These are phyloP conservation scores for Cuculus canorus DNA, from an alignment of 2,797 vertebrate species.

Conservation along the genomic window DNA sequence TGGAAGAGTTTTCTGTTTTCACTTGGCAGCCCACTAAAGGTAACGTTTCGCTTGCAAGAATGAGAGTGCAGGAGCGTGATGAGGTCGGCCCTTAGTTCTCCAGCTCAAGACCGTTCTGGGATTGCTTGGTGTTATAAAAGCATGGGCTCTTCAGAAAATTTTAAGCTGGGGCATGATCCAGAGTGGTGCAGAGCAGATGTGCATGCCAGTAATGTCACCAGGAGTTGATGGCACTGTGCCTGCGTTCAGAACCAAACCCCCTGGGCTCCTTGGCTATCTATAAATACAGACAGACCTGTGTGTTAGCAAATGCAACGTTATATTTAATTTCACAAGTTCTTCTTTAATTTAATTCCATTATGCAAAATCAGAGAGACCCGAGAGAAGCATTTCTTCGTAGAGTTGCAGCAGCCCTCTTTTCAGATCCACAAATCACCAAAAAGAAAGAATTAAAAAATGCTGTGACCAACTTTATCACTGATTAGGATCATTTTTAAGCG, in stretches of 20 bases:
- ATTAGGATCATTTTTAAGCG: constrained; percentile 1
- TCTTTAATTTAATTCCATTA: not conserved
- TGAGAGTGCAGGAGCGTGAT: not conserved
- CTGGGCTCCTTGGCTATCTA: not conserved
- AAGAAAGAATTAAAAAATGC: not conserved
- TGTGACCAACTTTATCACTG: not conserved
- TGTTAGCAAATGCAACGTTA: not conserved
- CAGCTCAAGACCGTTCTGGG: not conserved
- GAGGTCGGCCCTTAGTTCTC: not conserved
- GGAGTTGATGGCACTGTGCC: not conserved
- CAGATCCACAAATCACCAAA: not conserved
- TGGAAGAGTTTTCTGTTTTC: not conserved
- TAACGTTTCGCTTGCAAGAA: not conserved
- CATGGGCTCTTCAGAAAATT: not conserved
- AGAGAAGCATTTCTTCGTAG: not conserved
- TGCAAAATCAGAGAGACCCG: not conserved
- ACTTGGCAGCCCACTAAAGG: not conserved
- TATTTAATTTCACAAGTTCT: not conserved
- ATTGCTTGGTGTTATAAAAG: not conserved
- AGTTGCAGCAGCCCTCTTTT: not conserved
- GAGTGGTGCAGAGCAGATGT: not conserved
- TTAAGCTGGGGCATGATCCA: not conserved
- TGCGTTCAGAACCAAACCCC: rapidly evolving
- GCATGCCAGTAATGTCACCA: not conserved
- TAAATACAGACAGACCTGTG: not conserved